A percentile compares a stretch with the other conserved stretches of the same genome.
These are phyloP conservation scores for Phenacoccus solenopsis DNA, from an alignment of 1,140 invertebrate genomes.

Conservation along the genomic window DNA sequence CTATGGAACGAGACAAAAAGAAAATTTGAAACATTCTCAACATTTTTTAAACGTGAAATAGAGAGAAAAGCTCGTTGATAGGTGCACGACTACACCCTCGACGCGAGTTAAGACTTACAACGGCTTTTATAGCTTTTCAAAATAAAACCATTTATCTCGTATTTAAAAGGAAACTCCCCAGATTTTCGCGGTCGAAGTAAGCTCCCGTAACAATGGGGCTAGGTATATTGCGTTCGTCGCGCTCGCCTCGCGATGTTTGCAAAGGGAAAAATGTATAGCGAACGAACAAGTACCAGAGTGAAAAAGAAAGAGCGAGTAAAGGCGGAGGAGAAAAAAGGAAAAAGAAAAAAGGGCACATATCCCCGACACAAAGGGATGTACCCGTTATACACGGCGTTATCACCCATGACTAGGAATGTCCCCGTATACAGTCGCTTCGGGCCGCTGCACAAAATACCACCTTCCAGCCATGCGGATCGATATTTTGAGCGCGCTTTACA, in stretches of 20 bases:
- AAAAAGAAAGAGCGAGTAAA: too few relatives aligned
- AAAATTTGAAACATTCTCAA: too few relatives aligned
- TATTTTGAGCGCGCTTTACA: slow-evolving; percentile 5
- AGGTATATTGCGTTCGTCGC: not conserved
- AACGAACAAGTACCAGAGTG: not conserved
- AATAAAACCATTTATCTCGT: slow-evolving; percentile 3
- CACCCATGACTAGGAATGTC: not conserved
- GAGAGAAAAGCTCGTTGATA: not conserved
- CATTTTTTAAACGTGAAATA: too few relatives aligned
- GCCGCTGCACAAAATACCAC: slow-evolving; percentile 12
- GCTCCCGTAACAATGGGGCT: not conserved
- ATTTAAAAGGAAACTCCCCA: not conserved
- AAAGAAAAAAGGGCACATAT: not conserved
- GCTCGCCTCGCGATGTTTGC: not conserved
- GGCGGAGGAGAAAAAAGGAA: not conserved
- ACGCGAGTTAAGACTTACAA: not conserved
- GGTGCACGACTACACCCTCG: not conserved
- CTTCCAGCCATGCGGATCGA: slow-evolving; percentile 7
- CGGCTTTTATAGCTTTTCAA: not conserved
- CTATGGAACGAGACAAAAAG: too few relatives aligned
- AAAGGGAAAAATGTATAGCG: not conserved
- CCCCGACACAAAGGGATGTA: not conserved
- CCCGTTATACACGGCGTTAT: not conserved
- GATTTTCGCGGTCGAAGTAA: slow-evolving; percentile 1
- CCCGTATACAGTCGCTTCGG: slow-evolving; percentile 8